Evolutionary conservation across 1,140 invertebrate genomes (phyloP).

Genomic region (Macrotrachela quadricornifera): DNA sequence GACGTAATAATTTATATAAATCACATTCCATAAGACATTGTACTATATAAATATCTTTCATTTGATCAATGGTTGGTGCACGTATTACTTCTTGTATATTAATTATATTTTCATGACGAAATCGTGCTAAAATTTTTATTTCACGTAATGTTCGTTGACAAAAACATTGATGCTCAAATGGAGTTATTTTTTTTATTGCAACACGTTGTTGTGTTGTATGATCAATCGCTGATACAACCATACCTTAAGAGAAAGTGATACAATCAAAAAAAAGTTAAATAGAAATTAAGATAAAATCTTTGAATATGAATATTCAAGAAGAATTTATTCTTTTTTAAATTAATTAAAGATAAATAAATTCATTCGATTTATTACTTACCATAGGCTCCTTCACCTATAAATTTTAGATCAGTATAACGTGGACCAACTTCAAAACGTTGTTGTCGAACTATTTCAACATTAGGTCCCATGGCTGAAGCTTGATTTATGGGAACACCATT

Average conservation of each 20-base stretch:
- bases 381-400: conserved; percentile 95
- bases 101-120: conserved; percentile 99
- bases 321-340: too few species aligned
- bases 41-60: conserved; percentile 96
- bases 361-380: conserved; percentile 76
- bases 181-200: conserved; percentile 97
- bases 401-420: conserved; percentile 74
- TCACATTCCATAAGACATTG: conserved; percentile 99
- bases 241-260: too few species aligned
- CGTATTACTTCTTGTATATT: conserved; percentile 95
- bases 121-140: conserved; percentile 96
- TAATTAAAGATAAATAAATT: too few species aligned
- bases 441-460: conserved; percentile 39
- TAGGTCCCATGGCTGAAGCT: too few species aligned
- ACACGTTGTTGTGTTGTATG: conserved; percentile 77
- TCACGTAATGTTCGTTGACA: conserved; percentile 93
- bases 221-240: conserved; percentile 42
- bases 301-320: too few species aligned
- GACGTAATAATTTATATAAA: conserved; percentile 95
- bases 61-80: conserved; percentile 75
- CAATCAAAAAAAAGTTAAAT: too few species aligned
- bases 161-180: conserved; percentile 98
- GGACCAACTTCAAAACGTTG: conserved; percentile 86
- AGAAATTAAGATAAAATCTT: too few species aligned
- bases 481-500: too few species aligned